Percentiles rank a stretch among this genome's conserved stretches.
phyloP scores from a whole-genome alignment of 2,797 vertebrate genomes.

The Poecilia picta region DNA sequence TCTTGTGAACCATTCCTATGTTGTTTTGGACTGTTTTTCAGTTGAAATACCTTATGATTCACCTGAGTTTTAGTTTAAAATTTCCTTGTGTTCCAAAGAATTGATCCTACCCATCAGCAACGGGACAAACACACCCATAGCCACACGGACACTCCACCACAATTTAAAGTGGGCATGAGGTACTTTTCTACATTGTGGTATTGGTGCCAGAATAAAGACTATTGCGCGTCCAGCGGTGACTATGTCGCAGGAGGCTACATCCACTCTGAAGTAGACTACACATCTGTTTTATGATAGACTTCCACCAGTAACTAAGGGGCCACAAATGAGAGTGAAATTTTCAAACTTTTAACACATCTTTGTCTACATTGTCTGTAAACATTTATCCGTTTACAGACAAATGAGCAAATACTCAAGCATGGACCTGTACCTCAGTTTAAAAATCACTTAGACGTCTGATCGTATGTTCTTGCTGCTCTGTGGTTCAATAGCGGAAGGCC shows the following conservation, averaged over 20 bases:
- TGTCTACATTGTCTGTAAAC: background rate
- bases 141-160: background rate
- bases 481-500: slow-evolving; percentile 53
- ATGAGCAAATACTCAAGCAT: background rate
- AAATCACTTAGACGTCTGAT: slow-evolving; percentile 13
- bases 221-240: background rate
- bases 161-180: background rate
- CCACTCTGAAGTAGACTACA: background rate
- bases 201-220: background rate
- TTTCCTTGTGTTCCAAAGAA: background rate
- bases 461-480: slow-evolving; percentile 51
- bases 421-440: slow-evolving; percentile 29
- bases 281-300: background rate
- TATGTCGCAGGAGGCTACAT: background rate
- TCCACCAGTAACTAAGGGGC: background rate
- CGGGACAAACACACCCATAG: background rate
- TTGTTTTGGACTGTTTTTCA: background rate
- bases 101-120: background rate
- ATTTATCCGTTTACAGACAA: background rate
- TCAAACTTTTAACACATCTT: slow-evolving; percentile 1
- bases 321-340: background rate
- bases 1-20: background rate
- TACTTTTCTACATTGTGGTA: background rate
- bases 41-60: background rate
- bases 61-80: background rate